These are phyloP conservation scores for Tetraneura akinire DNA, from an alignment of 1,140 invertebrate genomes.

Conservation along the genomic window DNA sequence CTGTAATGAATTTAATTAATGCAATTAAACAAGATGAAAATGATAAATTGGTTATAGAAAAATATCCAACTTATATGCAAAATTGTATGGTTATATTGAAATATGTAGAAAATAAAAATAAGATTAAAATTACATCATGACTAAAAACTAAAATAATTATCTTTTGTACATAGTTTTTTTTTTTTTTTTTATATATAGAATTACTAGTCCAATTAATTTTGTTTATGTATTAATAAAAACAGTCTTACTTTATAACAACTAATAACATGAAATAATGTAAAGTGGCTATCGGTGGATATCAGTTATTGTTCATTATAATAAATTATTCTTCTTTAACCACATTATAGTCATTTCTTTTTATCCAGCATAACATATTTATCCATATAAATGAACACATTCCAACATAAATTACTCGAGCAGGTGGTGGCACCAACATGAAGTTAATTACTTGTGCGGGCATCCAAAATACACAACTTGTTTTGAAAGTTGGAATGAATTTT, in stretches of 20 bases:
- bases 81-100: slow-evolving; percentile 27
- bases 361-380: slow-evolving; percentile 63
- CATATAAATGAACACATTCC: slow-evolving; percentile 61
- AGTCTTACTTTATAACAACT: not conserved
- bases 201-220: not conserved
- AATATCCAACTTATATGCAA: not conserved
- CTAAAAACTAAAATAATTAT: not conserved
- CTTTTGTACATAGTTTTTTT: not conserved
- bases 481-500: slow-evolving; percentile 57
- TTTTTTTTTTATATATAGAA: not conserved
- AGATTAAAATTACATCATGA: not conserved
- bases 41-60: slow-evolving; percentile 14
- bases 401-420: slow-evolving; percentile 63
- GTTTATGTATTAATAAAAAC: not conserved
- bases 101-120: slow-evolving; percentile 19
- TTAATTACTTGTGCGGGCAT: slow-evolving; percentile 62
- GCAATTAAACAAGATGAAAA: slow-evolving; percentile 30
- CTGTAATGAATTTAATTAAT: not conserved
- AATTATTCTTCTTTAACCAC: slow-evolving; percentile 12
- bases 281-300: not conserved
- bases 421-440: slow-evolving; percentile 61
- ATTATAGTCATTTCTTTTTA: slow-evolving; percentile 58
- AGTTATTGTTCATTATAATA: not conserved
- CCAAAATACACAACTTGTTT: slow-evolving; percentile 62
- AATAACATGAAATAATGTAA: not conserved